A percentile compares a stretch with the other conserved stretches of the same genome.
Evolutionary conservation across 2,113 vertebrate species (phyloP).

Genomic region (Gavialis gangeticus): DNA sequence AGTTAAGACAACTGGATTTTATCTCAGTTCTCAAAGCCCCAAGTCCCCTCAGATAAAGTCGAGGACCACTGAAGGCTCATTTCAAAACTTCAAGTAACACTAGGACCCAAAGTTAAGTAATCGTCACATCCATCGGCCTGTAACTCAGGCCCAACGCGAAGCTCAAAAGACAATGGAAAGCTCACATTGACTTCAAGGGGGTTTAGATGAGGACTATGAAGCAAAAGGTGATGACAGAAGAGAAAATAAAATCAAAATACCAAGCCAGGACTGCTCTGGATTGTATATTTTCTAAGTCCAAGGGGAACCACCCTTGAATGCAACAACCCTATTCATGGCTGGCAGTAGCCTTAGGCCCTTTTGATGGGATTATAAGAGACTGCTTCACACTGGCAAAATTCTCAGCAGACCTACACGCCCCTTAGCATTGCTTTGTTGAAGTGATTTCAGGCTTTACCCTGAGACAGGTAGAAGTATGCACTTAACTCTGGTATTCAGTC

Average conservation of each 20-base stretch:
- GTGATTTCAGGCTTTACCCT: rapidly evolving
- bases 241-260: neutral
- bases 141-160: neutral
- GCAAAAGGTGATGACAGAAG: neutral
- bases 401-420: neutral
- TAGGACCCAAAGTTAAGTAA: rapidly evolving
- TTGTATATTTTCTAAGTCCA: neutral
- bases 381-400: neutral
- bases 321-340: neutral
- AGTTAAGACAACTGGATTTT: no score
- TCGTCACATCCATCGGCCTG: rapidly evolving
- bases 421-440: rapidly evolving
- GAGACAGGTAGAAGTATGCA: neutral
- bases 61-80: neutral
- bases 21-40: no score
- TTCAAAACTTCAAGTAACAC: neutral
- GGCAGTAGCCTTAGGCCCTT: neutral
- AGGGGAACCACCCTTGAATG: neutral
- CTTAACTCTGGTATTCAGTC: neutral
- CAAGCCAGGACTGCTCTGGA: neutral
- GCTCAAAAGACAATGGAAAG: neutral
- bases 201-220: neutral
- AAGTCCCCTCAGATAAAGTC: neutral
- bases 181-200: rapidly evolving
- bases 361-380: rapidly evolving